Conservation (phyloP, 1,140 invertebrate species). For the Tetramorium parvispinum region DNA sequence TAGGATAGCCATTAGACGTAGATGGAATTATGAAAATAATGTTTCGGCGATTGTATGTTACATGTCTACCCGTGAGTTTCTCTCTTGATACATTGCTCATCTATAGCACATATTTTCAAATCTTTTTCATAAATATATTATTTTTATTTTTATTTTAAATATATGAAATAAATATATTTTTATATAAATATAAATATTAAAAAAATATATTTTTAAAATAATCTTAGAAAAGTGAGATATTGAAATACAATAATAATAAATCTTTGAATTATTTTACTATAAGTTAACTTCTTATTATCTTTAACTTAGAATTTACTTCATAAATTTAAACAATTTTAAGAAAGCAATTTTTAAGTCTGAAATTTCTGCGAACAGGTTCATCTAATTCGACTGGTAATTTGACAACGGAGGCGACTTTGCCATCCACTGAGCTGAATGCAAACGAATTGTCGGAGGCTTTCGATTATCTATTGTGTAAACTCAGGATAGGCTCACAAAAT, state of each 20-base stretch:
- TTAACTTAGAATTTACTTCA: not conserved
- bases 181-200: no score
- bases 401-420: slow-evolving; percentile 86
- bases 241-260: slow-evolving; percentile 5
- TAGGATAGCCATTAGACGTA: slow-evolving; percentile 92
- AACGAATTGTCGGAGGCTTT: slow-evolving; percentile 89
- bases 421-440: slow-evolving; percentile 87
- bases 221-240: not conserved
- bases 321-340: slow-evolving; percentile 34
- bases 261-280: not conserved
- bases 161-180: not conserved
- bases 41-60: slow-evolving; percentile 94
- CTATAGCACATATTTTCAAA: not conserved
- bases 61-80: slow-evolving; percentile 88
- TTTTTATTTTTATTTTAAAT: not conserved
- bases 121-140: not conserved
- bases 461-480: slow-evolving; percentile 90
- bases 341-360: not conserved
- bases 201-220: not conserved
- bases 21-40: slow-evolving; percentile 95
- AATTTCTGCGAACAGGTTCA: slow-evolving; percentile 83
- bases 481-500: slow-evolving; percentile 89
- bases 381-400: slow-evolving; percentile 89
- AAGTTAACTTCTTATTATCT: not conserved
- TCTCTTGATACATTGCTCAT: slow-evolving; percentile 1